Conservation (phyloP, 2,888 invertebrate genomes). For the Eumacrocentrus americanus region DNA sequence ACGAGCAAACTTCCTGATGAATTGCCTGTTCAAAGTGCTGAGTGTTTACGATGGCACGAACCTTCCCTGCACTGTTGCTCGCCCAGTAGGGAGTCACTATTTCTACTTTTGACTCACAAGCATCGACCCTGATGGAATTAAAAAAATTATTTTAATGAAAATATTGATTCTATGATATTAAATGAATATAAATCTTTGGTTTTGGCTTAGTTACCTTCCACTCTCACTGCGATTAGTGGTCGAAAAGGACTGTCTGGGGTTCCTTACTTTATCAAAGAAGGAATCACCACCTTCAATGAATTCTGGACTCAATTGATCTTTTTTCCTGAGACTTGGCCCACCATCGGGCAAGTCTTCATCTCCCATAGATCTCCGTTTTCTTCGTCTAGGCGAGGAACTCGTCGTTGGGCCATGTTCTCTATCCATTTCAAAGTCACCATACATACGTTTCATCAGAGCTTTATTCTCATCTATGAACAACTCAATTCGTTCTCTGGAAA, state of each 20-base stretch:
- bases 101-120: conserved; percentile 90
- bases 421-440: conserved; percentile 82
- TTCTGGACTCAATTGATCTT: conserved; percentile 52
- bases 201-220: no score
- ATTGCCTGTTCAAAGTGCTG: conserved; percentile 95
- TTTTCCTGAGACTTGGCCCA: conserved; percentile 44
- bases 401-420: conserved; percentile 66
- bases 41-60: conserved; percentile 90
- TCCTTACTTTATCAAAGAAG: conserved; percentile 66
- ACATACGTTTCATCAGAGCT: conserved; percentile 91
- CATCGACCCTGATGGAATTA: conserved; percentile 72
- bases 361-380: conserved; percentile 38
- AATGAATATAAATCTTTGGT: no score
- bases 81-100: conserved; percentile 96
- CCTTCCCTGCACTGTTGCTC: conserved; percentile 88
- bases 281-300: conserved; percentile 62
- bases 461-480: conserved; percentile 93
- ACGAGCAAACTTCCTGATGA: conserved; percentile 94
- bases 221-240: conserved; percentile 64
- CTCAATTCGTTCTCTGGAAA: conserved; percentile 85
- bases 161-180: no score
- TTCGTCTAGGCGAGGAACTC: conserved; percentile 46
- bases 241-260: conserved; percentile 64
- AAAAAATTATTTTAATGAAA: conserved; percentile 18
- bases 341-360: conserved; percentile 51